A percentile compares a stretch with the other conserved stretches of the same genome.
phyloP scores from a whole-genome alignment of 2,888 invertebrate species.

The Dendrolimus pini region DNA sequence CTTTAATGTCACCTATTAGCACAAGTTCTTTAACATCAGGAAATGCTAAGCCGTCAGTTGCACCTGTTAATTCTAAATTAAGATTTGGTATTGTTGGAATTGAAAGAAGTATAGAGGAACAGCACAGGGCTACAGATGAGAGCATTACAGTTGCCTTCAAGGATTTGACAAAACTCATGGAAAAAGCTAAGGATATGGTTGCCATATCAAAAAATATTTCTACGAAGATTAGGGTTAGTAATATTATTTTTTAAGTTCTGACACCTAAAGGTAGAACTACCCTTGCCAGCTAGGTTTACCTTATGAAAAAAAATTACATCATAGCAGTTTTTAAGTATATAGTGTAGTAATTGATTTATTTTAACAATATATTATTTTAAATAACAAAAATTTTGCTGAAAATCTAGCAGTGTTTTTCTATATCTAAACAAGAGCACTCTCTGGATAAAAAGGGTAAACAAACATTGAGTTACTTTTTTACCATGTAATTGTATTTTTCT shows the following conservation, averaged over 20 bases:
- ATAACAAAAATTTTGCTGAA: too few species aligned
- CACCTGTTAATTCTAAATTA: constrained; percentile 78
- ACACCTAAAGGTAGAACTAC: too few species aligned
- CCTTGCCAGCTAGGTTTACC: too few species aligned
- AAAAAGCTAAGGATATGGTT: constrained; percentile 99
- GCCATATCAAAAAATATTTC: constrained; percentile 93
- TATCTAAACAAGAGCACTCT: too few species aligned
- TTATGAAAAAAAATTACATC: too few species aligned
- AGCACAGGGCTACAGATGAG: constrained; percentile 92
- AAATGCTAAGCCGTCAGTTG: constrained; percentile 30
- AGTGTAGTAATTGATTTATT: too few species aligned
- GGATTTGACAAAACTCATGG: constrained; percentile 95
- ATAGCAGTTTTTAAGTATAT: too few species aligned
- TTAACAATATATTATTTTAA: too few species aligned
- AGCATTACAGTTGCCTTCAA: constrained; percentile 96
- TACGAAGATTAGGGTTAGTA: constrained; percentile 86
- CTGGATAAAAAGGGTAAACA: too few species aligned
- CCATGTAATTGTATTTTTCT: background rate
- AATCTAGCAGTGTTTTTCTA: too few species aligned
- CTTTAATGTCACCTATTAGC: constrained; percentile 28
- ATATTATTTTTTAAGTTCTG: background rate
- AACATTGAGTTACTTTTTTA: too few species aligned
- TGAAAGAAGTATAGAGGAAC: constrained; percentile 93
- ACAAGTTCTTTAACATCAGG: constrained; percentile 18
- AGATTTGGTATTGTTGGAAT: constrained; percentile 96